Percentiles rank a stretch among this genome's conserved stretches.
Conservation (phyloP, 2,888 invertebrate species). For the Drosophila robusta region DNA sequence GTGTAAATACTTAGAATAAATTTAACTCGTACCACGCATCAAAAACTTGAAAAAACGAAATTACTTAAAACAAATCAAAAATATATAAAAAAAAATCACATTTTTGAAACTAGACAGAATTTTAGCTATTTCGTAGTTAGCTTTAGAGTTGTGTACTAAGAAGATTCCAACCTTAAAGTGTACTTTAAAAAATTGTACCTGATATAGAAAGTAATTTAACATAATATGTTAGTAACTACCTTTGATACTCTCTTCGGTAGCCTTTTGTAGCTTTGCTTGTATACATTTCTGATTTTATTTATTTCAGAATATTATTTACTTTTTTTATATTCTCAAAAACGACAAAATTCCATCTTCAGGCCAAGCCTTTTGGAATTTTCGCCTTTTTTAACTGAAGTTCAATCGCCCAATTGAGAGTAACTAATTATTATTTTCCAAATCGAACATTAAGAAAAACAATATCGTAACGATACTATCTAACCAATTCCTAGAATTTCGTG, state of each 20-base stretch:
- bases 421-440: neutral
- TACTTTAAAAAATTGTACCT: conserved; percentile 7
- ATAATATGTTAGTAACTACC: conserved; percentile 1
- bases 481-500: neutral
- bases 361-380: neutral
- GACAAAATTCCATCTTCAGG: neutral
- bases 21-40: conserved; percentile 26
- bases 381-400: neutral
- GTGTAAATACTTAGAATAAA: conserved; percentile 64
- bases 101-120: conserved; percentile 25
- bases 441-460: neutral
- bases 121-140: conserved; percentile 24
- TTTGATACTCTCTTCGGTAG: conserved; percentile 14
- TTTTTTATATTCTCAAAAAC: neutral
- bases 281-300: conserved; percentile 8
- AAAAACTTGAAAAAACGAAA: conserved; percentile 23
- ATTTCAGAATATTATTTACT: conserved; percentile 7
- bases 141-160: conserved; percentile 20
- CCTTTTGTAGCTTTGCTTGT: conserved; percentile 20
- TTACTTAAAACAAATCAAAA: conserved; percentile 23
- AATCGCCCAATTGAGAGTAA: neutral
- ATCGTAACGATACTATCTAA: neutral
- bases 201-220: conserved; percentile 13
- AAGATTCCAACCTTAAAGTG: conserved; percentile 8
- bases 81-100: neutral